These are phyloP conservation scores for Taphrorychus bicolor DNA, from an alignment of 2,888 invertebrate species.

Conservation along the genomic window DNA sequence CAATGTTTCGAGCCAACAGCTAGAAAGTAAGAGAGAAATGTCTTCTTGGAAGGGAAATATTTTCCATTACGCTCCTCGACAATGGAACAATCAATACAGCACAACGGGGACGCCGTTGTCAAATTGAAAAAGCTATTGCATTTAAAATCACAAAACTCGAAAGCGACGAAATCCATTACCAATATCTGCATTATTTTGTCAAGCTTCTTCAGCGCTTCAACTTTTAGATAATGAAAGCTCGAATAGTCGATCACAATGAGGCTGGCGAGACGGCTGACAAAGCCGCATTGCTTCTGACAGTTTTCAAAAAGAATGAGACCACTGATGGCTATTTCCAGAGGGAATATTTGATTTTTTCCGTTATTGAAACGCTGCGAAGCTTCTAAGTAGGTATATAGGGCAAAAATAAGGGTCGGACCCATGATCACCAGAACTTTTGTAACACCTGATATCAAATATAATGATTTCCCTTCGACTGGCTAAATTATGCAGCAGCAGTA, in stretches of 20 bases:
- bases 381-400: no score
- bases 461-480: background rate
- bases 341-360: constrained; percentile 16
- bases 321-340: constrained; percentile 34
- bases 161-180: constrained; percentile 58
- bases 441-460: no score
- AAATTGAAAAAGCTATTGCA: constrained; percentile 51
- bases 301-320: constrained; percentile 44
- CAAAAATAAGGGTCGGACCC: no score
- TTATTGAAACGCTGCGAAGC: no score
- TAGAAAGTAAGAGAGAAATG: background rate
- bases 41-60: background rate
- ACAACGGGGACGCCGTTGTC: constrained; percentile 44
- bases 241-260: constrained; percentile 56
- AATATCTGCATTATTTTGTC: constrained; percentile 59
- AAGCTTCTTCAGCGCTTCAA: constrained; percentile 56
- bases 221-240: constrained; percentile 59
- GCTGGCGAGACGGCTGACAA: constrained; percentile 52
- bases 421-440: no score
- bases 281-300: constrained; percentile 57
- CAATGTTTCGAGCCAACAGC: background rate
- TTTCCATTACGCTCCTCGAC: constrained; percentile 3
- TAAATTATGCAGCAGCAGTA: background rate
- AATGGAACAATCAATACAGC: constrained; percentile 21
- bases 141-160: constrained; percentile 54